Evolutionary conservation across 2,113 vertebrate genomes (phyloP).

Genomic region (Nannospalax galili): DNA sequence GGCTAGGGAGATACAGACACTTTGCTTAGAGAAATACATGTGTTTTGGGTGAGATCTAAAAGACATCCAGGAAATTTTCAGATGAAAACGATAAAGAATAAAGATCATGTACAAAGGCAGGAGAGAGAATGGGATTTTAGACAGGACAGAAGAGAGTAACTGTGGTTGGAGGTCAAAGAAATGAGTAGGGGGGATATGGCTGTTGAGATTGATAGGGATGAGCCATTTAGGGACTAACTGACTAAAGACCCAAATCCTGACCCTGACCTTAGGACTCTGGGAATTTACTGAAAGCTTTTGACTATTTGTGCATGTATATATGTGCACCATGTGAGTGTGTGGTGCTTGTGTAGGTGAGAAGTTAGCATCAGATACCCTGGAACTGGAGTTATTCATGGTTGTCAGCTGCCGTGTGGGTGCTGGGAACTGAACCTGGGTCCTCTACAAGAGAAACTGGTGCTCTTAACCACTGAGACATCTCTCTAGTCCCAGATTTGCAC

Average conservation of each 20-base stretch:
- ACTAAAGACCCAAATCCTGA: background rate
- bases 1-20: background rate
- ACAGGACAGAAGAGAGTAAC: background rate
- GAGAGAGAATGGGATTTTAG: background rate
- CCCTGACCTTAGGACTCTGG: background rate
- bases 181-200: too few relatives aligned
- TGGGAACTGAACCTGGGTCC: too few relatives aligned
- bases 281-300: background rate
- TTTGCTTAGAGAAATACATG: background rate
- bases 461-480: too few relatives aligned
- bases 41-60: background rate
- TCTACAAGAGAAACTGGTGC: too few relatives aligned
- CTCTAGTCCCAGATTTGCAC: too few relatives aligned
- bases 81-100: background rate
- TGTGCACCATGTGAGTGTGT: too few relatives aligned
- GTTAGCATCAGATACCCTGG: too few relatives aligned
- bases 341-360: too few relatives aligned
- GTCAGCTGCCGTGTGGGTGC: too few relatives aligned
- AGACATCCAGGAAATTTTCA: background rate
- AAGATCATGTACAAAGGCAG: background rate
- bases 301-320: too few relatives aligned
- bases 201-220: too few relatives aligned
- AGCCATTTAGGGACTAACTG: background rate
- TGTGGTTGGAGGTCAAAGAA: background rate
- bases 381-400: too few relatives aligned